Conservation (phyloP, 23 tunicate species). For the Ciona savignyi region DNA sequence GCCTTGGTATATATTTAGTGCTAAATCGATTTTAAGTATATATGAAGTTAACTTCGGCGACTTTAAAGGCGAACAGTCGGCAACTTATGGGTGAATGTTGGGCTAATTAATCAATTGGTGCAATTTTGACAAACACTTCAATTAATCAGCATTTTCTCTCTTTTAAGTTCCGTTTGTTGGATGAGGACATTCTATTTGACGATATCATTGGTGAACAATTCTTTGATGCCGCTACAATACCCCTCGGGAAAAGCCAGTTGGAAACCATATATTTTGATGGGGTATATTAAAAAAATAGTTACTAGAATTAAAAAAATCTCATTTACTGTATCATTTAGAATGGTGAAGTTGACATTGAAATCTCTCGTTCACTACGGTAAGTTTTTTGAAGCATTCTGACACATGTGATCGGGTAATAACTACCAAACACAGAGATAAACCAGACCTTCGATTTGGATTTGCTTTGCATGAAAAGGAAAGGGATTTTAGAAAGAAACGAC, state of each 20-base stretch:
- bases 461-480: conserved; percentile 4
- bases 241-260: neutral
- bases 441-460: neutral
- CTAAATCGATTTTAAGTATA: too few species aligned
- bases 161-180: neutral
- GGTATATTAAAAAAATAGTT: neutral
- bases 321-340: neutral
- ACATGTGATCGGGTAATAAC: too few species aligned
- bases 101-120: too few species aligned
- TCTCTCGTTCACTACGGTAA: neutral
- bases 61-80: too few species aligned
- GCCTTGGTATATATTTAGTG: too few species aligned
- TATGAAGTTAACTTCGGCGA: too few species aligned
- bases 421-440: conserved; percentile 6
- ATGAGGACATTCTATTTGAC: neutral
- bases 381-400: too few species aligned
- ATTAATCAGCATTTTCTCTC: too few species aligned
- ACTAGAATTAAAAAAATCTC: neutral
- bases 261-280: neutral
- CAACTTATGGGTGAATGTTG: too few species aligned
- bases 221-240: neutral
- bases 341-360: neutral
- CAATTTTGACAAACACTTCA: too few species aligned
- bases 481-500: conserved; percentile 2
- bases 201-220: neutral